Conservation (phyloP, 2,888 invertebrate genomes). For the Sicus ferrugineus region DNA sequence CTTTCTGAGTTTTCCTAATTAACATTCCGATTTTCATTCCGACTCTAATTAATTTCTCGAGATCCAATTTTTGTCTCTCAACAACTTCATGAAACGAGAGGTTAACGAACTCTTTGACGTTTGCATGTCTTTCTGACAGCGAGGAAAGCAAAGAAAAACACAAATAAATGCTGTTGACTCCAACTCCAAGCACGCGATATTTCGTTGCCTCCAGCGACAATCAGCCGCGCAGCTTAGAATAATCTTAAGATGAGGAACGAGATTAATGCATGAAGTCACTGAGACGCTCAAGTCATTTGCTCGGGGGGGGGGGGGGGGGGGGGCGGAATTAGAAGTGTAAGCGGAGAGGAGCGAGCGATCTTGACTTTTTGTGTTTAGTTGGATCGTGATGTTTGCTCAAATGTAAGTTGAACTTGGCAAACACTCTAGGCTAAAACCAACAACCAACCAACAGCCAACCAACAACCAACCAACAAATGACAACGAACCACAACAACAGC, state of each 20-base stretch:
- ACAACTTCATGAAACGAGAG: too few species aligned
- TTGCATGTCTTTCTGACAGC: constrained; percentile 5
- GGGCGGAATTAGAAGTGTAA: neutral
- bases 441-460: too few species aligned
- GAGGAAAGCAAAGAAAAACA: constrained; percentile 1
- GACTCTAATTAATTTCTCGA: too few species aligned
- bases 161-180: neutral
- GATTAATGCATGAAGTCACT: neutral
- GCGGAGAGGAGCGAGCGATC: neutral
- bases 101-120: constrained; percentile 19
- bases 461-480: too few species aligned
- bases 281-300: neutral
- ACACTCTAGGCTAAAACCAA: neutral
- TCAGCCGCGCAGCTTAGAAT: neutral
- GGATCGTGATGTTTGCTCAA: neutral
- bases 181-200: neutral
- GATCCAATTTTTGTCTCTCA: too few species aligned
- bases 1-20: too few species aligned
- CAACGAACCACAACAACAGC: constrained; percentile 8
- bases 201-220: neutral
- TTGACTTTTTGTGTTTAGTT: constrained; percentile 1
- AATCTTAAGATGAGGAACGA: neutral
- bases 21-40: too few species aligned
- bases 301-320: neutral
- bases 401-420: constrained; percentile 6